Base-by-base conservation (phyloP, 2,113 vertebrate species). In the Percina caprodes region DNA sequence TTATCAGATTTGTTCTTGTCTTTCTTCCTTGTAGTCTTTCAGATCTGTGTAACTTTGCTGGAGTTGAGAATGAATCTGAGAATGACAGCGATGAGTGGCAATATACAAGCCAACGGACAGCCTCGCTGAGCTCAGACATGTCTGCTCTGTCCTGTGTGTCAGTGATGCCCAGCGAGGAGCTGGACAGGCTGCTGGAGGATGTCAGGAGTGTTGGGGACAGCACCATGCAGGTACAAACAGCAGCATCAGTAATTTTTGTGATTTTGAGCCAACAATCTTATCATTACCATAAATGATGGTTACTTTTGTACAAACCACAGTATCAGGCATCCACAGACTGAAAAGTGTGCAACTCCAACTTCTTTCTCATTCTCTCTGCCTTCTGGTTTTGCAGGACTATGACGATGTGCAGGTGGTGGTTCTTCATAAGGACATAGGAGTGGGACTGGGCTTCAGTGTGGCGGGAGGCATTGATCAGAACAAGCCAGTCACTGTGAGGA, bases 391-490 rank as follows among this genome's bases (percentile, higher is more conserved):
- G 30, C 66, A 96, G 95, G 90, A 93, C 60, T 93, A 89, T 61
- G 82, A 95, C 2, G 94, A 95, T 16, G 91, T 96, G 12, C 93
- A 95, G 33, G 96, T 96, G 59, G 94, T 95, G 56, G 95, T 96
- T 71, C 93, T 96, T n/a, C 96, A 96, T 80, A 96, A 96, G 84
- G 95, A 96, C 5, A 56, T 94, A 4, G 96, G 94, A 21, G 84
- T 88, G 13, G 95, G 95, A 30, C 90, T 96, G 9, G 96, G 95
- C 58, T 96, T 96, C 86, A 96, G 95, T 74, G 24, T 96, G 68
- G 95, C 95, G 30, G 96, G 96, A 71, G 96, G 96, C 5, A 81
- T 89, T 66, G 96, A 96, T 86, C 95, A 96, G 85, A 96, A 94
- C 85, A 95, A 95, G 65, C 93, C 93, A n/a, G 79, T 96, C 60